phyloP scores from a whole-genome alignment of 2,113 vertebrate species.

The Formicarius rufipectus region DNA sequence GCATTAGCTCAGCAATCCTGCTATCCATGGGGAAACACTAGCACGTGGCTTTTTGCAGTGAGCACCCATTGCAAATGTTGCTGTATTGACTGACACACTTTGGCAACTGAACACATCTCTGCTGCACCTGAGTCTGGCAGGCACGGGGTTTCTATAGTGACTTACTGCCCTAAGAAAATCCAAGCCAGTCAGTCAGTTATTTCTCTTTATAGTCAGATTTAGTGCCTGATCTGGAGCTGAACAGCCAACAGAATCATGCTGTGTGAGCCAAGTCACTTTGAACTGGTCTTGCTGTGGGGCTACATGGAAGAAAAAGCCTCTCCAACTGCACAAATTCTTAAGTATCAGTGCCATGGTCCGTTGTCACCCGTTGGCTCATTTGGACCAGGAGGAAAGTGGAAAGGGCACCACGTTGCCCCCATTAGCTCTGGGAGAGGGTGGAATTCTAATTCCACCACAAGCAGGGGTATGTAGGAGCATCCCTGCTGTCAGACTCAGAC shows the following conservation, averaged over 20 bases:
- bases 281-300: neutral
- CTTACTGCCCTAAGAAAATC: neutral
- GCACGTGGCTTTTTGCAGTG: neutral
- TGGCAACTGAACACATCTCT: neutral
- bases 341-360: rapidly evolving
- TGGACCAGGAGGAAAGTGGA: neutral
- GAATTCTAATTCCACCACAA: neutral
- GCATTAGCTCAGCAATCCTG: neutral
- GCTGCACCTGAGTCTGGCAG: neutral
- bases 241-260: neutral
- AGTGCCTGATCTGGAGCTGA: neutral
- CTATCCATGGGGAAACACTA: neutral
- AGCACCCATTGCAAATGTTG: neutral
- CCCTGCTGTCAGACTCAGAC: neutral
- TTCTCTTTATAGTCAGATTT: neutral
- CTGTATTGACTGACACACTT: neutral
- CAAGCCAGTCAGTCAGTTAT: neutral
- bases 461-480: neutral
- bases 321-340: neutral
- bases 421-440: neutral
- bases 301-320: neutral
- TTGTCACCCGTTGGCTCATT: neutral
- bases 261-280: neutral
- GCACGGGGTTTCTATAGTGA: neutral
- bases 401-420: neutral